Percentiles rank a stretch among this genome's conserved stretches.
phyloP scores from a whole-genome alignment of 2,797 vertebrate genomes.

The Enteromius mattozi region DNA sequence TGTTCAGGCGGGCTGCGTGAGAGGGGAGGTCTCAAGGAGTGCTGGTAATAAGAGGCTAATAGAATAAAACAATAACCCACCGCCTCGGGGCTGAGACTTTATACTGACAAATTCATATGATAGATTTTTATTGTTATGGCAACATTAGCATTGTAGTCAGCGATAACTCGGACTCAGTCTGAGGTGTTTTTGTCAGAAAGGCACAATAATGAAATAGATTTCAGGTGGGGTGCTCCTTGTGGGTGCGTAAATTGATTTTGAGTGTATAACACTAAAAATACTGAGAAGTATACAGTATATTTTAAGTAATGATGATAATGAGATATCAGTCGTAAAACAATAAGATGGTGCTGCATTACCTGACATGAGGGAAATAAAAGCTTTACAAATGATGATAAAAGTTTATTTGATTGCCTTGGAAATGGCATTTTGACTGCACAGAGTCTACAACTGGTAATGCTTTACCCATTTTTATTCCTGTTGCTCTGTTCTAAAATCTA shows the following conservation, averaged over 20 bases:
- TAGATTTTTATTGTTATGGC: slow-evolving; percentile 79
- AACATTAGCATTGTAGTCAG: slow-evolving; percentile 83
- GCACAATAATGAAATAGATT: slow-evolving; percentile 57
- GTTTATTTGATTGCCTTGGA: neutral
- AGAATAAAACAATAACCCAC: slow-evolving; percentile 86
- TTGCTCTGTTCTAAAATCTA: neutral
- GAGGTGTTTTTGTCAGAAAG: slow-evolving; percentile 73
- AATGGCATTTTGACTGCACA: neutral
- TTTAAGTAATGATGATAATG: slow-evolving; percentile 22
- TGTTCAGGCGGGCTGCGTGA: slow-evolving; percentile 76
- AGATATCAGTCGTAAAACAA: slow-evolving; percentile 22
- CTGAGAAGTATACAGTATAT: slow-evolving; percentile 5
- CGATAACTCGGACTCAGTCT: slow-evolving; percentile 71
- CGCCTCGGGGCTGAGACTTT: slow-evolving; percentile 76
- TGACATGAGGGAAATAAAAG: slow-evolving; percentile 25
- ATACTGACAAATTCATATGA: slow-evolving; percentile 80
- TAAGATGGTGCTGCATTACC: neutral
- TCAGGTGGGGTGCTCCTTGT: slow-evolving; percentile 49
- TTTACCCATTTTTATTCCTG: neutral
- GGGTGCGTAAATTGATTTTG: slow-evolving; percentile 53
- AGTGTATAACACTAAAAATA: slow-evolving; percentile 20
- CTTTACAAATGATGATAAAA: slow-evolving; percentile 17
- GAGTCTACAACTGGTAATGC: neutral
- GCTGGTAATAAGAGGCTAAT: slow-evolving; percentile 87
- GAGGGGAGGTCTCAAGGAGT: slow-evolving; percentile 76